Percentiles rank a stretch among this genome's conserved stretches.
Conservation (phyloP, 2,113 vertebrate species). For the Etheostoma cragini region DNA sequence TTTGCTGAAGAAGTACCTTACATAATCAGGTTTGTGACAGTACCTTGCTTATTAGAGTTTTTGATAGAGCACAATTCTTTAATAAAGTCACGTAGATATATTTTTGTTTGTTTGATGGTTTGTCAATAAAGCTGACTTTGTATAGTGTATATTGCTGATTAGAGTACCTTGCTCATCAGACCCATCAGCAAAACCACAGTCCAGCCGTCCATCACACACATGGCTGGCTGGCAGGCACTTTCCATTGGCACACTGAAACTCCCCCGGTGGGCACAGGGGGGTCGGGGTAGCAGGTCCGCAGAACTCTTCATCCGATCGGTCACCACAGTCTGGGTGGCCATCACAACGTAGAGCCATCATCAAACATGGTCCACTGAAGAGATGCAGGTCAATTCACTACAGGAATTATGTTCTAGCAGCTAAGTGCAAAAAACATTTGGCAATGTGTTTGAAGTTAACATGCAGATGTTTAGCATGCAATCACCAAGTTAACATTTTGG, state of each 20-base stretch:
- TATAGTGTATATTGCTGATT: not conserved
- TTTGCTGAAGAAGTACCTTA: not conserved
- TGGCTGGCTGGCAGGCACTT: conserved; percentile 78
- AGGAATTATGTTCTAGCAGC: not conserved
- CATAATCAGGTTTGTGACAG: not conserved
- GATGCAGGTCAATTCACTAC: conserved; percentile 17
- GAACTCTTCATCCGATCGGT: conserved; percentile 87
- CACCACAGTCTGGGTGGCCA: conserved; percentile 86
- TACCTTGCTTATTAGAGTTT: not conserved
- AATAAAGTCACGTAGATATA: not conserved
- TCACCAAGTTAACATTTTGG: not conserved
- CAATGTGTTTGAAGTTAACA: not conserved
- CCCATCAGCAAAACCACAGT: conserved; percentile 87
- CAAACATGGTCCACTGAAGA: conserved; percentile 86
- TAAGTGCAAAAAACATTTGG: not conserved
- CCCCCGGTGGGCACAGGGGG: conserved; percentile 73
- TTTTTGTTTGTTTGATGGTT: no score
- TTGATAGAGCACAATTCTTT: not conserved
- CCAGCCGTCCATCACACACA: conserved; percentile 83
- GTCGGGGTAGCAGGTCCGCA: conserved; percentile 60
- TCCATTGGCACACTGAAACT: conserved; percentile 86
- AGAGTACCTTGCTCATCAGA: conserved; percentile 85
- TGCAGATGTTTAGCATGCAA: not conserved
- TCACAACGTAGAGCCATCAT: conserved; percentile 85
- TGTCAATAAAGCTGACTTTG: not conserved